Evolutionary conservation across 2,888 invertebrate genomes (phyloP).

Genomic region (Melinopterus prodromus): DNA sequence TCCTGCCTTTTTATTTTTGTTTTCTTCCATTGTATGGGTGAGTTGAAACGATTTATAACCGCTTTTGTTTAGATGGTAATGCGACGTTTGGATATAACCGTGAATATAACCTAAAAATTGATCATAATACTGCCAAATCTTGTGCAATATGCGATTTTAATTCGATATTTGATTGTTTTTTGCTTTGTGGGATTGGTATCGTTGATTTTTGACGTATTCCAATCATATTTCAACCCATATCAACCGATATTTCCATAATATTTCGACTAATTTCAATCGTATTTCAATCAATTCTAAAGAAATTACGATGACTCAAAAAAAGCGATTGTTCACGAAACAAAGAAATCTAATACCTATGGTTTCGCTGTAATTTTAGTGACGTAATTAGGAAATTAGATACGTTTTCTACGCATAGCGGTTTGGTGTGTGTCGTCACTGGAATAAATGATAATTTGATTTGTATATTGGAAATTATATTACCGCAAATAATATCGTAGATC

Average conservation of each 20-base stretch:
- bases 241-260: too few species aligned
- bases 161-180: background rate
- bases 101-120: background rate
- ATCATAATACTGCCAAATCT: background rate
- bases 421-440: background rate
- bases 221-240: background rate
- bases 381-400: background rate
- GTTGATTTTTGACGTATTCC: background rate
- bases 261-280: too few species aligned
- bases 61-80: background rate
- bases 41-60: background rate
- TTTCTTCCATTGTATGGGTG: constrained; percentile 4
- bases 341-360: background rate
- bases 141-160: background rate
- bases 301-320: background rate
- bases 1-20: background rate
- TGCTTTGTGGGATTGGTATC: background rate
- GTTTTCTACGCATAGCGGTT: background rate
- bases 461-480: too few species aligned
- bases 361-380: background rate
- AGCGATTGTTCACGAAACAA: background rate
- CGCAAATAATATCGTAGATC: too few species aligned
- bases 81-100: background rate
- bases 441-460: too few species aligned
- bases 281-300: background rate